These are phyloP conservation scores for Nomada hirtipes DNA, from an alignment of 2,888 invertebrate genomes.

Conservation along the genomic window DNA sequence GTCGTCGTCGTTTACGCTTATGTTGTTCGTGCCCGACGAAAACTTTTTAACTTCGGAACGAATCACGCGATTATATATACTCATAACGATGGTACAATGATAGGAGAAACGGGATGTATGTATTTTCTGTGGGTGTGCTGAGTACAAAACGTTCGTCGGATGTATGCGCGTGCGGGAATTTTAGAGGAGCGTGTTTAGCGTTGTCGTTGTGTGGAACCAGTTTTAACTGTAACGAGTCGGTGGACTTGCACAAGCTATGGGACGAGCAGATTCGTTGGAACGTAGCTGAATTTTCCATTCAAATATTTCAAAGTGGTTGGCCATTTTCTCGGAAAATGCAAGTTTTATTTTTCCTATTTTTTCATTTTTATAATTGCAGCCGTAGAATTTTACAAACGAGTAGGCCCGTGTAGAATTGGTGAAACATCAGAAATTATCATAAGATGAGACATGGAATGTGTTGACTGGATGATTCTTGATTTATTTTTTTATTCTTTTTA, in stretches of 20 bases:
- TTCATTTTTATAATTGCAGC: too few species aligned
- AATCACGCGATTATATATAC: slow-evolving; percentile 43
- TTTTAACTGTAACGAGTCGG: slow-evolving; percentile 26
- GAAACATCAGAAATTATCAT: too few species aligned
- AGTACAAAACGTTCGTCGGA: slow-evolving; percentile 44
- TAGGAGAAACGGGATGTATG: slow-evolving; percentile 30
- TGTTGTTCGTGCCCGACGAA: slow-evolving; percentile 51
- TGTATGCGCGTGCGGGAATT: not conserved
- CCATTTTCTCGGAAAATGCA: not conserved
- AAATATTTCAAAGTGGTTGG: not conserved
- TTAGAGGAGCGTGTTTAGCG: slow-evolving; percentile 13
- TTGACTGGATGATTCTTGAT: not conserved
- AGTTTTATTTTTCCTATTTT: too few species aligned
- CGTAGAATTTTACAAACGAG: too few species aligned
- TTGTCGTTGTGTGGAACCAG: not conserved
- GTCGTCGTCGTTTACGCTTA: slow-evolving; percentile 70
- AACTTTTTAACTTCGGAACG: slow-evolving; percentile 51
- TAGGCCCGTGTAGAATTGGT: not conserved
- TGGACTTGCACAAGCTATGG: slow-evolving; percentile 1
- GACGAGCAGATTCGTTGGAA: not conserved
- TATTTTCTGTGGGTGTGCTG: slow-evolving; percentile 39
- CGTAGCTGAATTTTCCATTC: not conserved
- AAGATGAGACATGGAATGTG: too few species aligned
- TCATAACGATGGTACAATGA: slow-evolving; percentile 48
- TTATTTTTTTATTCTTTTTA: not conserved